Percentiles rank a stretch among this genome's conserved stretches.
Conservation (phyloP, 2,797 vertebrate genomes). For the Pantherophis alleghaniensis region DNA sequence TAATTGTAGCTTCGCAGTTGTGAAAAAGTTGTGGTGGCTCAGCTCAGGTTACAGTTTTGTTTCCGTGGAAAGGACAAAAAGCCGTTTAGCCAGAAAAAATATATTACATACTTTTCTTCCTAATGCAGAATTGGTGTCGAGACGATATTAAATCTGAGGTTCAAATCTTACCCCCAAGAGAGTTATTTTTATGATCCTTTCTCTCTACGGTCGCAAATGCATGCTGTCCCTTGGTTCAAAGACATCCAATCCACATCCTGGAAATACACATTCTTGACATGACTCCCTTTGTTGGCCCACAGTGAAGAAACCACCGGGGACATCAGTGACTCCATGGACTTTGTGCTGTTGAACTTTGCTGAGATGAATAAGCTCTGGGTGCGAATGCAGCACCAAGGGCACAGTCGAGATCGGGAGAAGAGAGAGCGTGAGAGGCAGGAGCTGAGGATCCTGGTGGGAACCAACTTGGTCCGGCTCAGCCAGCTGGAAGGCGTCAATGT, state of each 20-base stretch:
- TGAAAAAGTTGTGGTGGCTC: not conserved
- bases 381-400: constrained; percentile 98
- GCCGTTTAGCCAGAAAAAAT: not conserved
- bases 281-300: constrained; percentile 22
- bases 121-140: not conserved
- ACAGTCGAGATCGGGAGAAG: constrained; percentile 95
- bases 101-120: not conserved
- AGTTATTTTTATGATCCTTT: not conserved
- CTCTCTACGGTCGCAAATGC: not conserved
- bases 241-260: not conserved
- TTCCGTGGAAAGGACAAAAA: not conserved
- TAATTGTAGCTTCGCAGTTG: not conserved
- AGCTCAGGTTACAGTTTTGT: not conserved
- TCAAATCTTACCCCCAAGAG: not conserved
- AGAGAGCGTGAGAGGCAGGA: constrained; percentile 95
- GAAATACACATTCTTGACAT: not conserved
- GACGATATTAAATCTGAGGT: not conserved
- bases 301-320: constrained; percentile 97
- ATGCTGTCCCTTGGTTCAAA: not conserved
- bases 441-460: constrained; percentile 94
- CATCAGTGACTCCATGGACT: constrained; percentile 96
- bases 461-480: constrained; percentile 95
- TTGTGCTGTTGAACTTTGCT: constrained; percentile 96
- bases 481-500: constrained; percentile 97
- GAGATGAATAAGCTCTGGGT: constrained; percentile 99